Evolutionary conservation across 64 coral and sea anemone species (phyloP).

Genomic region (Acropora tenuis): DNA sequence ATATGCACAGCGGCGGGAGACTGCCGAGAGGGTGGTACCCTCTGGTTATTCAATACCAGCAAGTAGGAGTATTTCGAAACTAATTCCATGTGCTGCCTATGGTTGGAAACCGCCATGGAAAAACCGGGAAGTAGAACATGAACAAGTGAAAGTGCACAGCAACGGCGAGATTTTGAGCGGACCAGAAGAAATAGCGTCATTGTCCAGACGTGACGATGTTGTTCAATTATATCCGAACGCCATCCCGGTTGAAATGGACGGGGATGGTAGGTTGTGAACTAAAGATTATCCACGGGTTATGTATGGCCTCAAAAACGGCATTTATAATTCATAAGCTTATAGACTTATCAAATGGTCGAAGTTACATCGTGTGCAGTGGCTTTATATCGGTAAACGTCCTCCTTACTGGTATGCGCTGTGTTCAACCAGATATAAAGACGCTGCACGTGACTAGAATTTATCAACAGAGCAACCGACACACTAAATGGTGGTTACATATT

Average conservation of each 20-base stretch:
- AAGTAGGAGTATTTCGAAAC: not conserved
- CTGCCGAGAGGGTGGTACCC: not conserved
- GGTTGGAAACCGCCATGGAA: conserved; percentile 37
- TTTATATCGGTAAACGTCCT: too few relatives aligned
- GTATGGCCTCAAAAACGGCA: too few relatives aligned
- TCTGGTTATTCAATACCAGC: not conserved
- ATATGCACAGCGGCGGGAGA: not conserved
- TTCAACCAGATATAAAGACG: too few relatives aligned
- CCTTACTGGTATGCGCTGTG: too few relatives aligned
- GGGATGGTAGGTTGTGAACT: conserved; percentile 4
- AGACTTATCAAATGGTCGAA: too few relatives aligned
- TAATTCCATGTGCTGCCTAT: conserved; percentile 1
- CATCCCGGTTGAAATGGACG: conserved; percentile 29
- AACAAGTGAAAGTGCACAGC: conserved; percentile 11
- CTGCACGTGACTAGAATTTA: too few relatives aligned
- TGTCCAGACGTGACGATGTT: not conserved
- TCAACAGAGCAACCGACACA: too few relatives aligned
- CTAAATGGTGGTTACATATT: too few relatives aligned
- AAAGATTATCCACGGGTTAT: not conserved
- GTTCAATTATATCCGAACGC: conserved; percentile 26
- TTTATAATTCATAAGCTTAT: too few relatives aligned
- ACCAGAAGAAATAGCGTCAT: not conserved
- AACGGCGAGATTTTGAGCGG: conserved; percentile 30
- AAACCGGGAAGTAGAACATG: not conserved
- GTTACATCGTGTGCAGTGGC: too few relatives aligned